A percentile compares a stretch with the other conserved stretches of the same genome.
These are phyloP conservation scores for Dallia pectoralis DNA, from an alignment of 2,797 vertebrate genomes.

Conservation along the genomic window DNA sequence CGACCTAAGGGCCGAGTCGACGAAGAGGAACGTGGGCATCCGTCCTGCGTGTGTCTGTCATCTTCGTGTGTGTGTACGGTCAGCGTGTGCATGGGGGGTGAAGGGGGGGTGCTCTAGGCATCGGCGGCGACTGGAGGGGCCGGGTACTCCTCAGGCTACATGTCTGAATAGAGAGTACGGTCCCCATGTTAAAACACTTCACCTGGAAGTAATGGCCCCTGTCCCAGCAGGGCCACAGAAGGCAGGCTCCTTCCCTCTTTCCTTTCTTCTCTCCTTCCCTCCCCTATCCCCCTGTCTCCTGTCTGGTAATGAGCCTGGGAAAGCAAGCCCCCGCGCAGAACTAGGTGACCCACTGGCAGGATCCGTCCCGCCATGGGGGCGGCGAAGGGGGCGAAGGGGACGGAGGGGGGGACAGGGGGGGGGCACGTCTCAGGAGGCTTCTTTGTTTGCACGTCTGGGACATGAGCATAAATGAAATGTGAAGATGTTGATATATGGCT, in stretches of 20 bases:
- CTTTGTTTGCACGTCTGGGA: conserved; percentile 83
- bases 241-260: conserved; percentile 60
- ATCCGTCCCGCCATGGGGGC: conserved; percentile 60
- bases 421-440: conserved; percentile 79
- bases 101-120: conserved; percentile 72
- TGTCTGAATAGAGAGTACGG: conserved; percentile 67
- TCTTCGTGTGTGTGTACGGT: conserved; percentile 71
- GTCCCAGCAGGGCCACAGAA: conserved; percentile 56
- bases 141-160: conserved; percentile 46
- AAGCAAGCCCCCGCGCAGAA: conserved; percentile 86
- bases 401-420: neutral
- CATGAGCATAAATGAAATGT: conserved; percentile 43
- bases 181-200: conserved; percentile 88
- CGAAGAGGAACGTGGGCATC: neutral
- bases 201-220: conserved; percentile 94
- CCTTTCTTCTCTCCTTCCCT: conserved; percentile 2
- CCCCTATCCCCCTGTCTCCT: conserved; percentile 56
- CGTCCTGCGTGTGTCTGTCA: neutral
- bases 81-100: conserved; percentile 60
- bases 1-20: neutral
- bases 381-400: conserved; percentile 7
- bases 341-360: conserved; percentile 93
- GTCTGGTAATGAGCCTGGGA: conserved; percentile 81
- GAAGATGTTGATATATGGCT: conserved; percentile 45
- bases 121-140: conserved; percentile 60